Evolutionary conservation across 2,888 invertebrate species (phyloP).

Genomic region (Cosmia trapezina): DNA sequence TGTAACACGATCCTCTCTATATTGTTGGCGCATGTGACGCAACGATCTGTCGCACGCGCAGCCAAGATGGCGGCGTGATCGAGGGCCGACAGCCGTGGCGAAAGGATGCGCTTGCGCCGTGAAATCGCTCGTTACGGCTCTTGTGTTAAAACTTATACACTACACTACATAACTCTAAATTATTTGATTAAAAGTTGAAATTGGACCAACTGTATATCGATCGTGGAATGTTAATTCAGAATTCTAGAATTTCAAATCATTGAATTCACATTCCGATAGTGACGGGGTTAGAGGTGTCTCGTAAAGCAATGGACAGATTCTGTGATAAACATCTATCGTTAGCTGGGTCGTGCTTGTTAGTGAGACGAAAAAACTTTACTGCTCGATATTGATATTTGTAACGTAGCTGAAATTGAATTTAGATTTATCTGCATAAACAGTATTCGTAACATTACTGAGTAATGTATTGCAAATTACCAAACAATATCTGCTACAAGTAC

Average conservation of each 20-base stretch:
- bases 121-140: slow-evolving; percentile 85
- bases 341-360: slow-evolving; percentile 61
- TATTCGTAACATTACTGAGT: background rate
- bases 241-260: slow-evolving; percentile 66
- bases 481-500: background rate
- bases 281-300: slow-evolving; percentile 63
- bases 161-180: slow-evolving; percentile 34
- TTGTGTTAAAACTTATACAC: slow-evolving; percentile 67
- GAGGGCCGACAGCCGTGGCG: slow-evolving; percentile 85
- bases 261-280: slow-evolving; percentile 63
- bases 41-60: slow-evolving; percentile 84
- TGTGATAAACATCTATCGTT: slow-evolving; percentile 60
- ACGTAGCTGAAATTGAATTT: slow-evolving; percentile 41
- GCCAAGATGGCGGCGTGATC: slow-evolving; percentile 81
- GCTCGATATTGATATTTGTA: slow-evolving; percentile 53
- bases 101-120: slow-evolving; percentile 88
- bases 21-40: slow-evolving; percentile 82
- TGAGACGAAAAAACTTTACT: slow-evolving; percentile 47
- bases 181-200: slow-evolving; percentile 63
- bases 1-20: slow-evolving; percentile 86
- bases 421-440: slow-evolving; percentile 28
- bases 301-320: slow-evolving; percentile 62
- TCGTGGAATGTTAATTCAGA: slow-evolving; percentile 60
- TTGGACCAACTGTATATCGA: slow-evolving; percentile 47
- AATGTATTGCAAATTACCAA: slow-evolving; percentile 12